phyloP scores from a whole-genome alignment of 2,113 vertebrate species.

The Syngnathoides biaculeatus region DNA sequence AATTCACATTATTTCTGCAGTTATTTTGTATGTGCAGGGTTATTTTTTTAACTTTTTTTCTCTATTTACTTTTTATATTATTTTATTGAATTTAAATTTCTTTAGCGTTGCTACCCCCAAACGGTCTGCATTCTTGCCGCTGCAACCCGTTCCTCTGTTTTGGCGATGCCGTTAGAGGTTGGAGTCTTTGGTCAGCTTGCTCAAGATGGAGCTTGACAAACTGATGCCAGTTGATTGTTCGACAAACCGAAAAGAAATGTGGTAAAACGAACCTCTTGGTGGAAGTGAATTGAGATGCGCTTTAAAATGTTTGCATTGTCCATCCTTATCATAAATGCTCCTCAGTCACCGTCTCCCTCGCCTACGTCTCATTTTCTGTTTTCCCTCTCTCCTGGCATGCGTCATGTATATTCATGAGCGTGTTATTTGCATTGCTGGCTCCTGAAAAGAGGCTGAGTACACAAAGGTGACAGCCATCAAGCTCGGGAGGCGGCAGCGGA shows the following conservation, averaged over 20 bases:
- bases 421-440: constrained; percentile 66
- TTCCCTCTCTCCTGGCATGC: constrained; percentile 33
- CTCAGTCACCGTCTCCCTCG: constrained; percentile 19
- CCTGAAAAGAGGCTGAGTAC: constrained; percentile 57
- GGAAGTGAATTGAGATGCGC: background rate
- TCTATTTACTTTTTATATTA: no score
- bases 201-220: background rate
- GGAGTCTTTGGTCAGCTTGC: background rate
- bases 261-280: background rate
- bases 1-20: no score
- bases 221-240: background rate
- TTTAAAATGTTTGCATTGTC: background rate
- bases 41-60: no score
- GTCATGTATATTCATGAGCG: constrained; percentile 62
- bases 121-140: no score
- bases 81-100: no score
- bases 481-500: constrained; percentile 33
- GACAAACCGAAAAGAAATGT: no score
- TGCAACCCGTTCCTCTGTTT: no score
- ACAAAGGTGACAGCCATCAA: constrained; percentile 67
- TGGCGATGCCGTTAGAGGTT: no score
- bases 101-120: no score
- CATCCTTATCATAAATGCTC: background rate
- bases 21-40: no score
- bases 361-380: constrained; percentile 39